A percentile compares a stretch with the other conserved stretches of the same genome.
phyloP scores from a whole-genome alignment of 1,140 invertebrate species.

The Lanistes nyassanus region DNA sequence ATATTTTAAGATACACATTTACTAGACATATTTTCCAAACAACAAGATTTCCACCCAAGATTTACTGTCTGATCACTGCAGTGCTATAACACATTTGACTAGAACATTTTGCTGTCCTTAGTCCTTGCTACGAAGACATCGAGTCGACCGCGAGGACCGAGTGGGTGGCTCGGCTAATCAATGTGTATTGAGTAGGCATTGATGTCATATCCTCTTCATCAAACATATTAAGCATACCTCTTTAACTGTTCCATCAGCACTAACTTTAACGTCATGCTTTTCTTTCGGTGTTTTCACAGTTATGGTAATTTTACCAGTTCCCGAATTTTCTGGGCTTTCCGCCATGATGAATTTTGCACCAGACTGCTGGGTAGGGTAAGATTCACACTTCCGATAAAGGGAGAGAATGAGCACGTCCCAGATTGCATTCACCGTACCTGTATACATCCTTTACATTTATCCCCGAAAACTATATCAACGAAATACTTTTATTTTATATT shows the following conservation, averaged over 20 bases:
- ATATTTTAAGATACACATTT: background rate
- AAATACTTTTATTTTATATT: too few relatives aligned
- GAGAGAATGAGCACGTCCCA: background rate
- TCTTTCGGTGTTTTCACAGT: constrained; percentile 97
- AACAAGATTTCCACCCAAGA: background rate
- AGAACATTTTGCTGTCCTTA: too few relatives aligned
- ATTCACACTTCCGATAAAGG: constrained; percentile 12
- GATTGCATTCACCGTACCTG: too few relatives aligned
- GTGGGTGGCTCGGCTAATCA: background rate
- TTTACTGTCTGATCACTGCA: background rate
- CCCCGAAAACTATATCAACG: too few relatives aligned
- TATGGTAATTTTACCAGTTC: constrained; percentile 77
- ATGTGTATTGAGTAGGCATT: background rate
- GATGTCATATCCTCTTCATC: background rate
- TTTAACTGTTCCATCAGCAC: constrained; percentile 87
- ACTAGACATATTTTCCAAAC: background rate
- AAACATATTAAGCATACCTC: constrained; percentile 74
- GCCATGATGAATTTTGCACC: constrained; percentile 49
- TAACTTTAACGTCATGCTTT: constrained; percentile 88
- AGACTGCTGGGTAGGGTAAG: constrained; percentile 5
- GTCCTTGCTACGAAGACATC: background rate
- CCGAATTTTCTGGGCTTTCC: constrained; percentile 53
- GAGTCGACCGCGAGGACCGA: background rate
- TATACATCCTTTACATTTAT: too few relatives aligned
- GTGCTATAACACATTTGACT: background rate